Base-by-base conservation (phyloP, 1,140 invertebrate genomes). In the Drosophila takahashii region DNA sequence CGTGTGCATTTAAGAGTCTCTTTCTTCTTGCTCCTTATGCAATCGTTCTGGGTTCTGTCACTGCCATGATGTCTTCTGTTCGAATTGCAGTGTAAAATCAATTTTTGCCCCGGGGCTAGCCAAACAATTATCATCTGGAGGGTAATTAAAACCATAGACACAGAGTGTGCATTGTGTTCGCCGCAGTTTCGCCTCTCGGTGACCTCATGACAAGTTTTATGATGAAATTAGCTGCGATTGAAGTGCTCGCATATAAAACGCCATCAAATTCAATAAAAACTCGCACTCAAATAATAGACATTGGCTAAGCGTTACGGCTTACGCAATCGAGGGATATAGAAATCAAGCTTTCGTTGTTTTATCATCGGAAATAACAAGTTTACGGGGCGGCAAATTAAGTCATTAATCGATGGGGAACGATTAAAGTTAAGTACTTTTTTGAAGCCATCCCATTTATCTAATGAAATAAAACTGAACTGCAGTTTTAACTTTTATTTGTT, bases 201-300 rank as follows among this genome's bases (percentile, higher is more conserved):
- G 79, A 81, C 60, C 79, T 81, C 79, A 81, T 77, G 52, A 22
- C 65, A 18, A 7, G 16, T 71, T 65, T 74, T 48, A 72, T 77
- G 78, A 81, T 72, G 78, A 81, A 77, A 81, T 81, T 54, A 65
- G 60, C 71, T 76, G 45, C 18, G 71, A 70, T 74, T 59, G 45
- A 67, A 39, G 66, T 62, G 59, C 60, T 59, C 27, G 56, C 59
- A 60, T 64, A 52, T 76, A 54, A 64, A 79, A 75, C 58, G 41
- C 57, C 60, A 57, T 64, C 60, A 60, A 76, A 75, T 54, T 47
- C 71, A 66, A 79, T 74, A 52, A 79, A 79, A 78, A 64, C 41
- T 27, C 45, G 37, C 51, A 52, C 15, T 52, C 8, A 57, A 50
- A 60, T 42, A 47, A 50, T 58, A 51, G 45, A 52, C 45, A 67